phyloP scores from a whole-genome alignment of 1,140 invertebrate species.

The Formica exsecta region DNA sequence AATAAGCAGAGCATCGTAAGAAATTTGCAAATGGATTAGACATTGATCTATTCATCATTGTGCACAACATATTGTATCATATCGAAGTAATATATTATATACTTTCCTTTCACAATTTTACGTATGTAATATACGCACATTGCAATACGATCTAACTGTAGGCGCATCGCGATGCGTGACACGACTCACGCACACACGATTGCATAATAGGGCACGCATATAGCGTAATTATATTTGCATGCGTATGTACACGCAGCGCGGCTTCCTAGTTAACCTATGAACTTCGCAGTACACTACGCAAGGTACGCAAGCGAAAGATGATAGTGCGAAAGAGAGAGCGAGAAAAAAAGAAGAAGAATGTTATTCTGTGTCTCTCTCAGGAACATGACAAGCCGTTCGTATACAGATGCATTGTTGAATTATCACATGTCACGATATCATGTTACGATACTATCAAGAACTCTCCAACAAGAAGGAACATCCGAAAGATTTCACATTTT shows the following conservation, averaged over 20 bases:
- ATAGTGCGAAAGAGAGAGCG: slow-evolving; percentile 5
- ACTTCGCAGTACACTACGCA: slow-evolving; percentile 27
- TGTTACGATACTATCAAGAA: slow-evolving; percentile 1
- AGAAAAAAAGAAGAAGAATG: slow-evolving; percentile 35
- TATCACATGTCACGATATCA: not conserved
- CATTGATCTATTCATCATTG: too few relatives aligned
- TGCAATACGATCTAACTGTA: slow-evolving; percentile 34
- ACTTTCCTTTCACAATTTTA: slow-evolving; percentile 1
- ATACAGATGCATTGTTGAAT: slow-evolving; percentile 5
- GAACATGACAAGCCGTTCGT: not conserved
- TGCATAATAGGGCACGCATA: slow-evolving; percentile 67
- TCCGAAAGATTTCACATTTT: not conserved
- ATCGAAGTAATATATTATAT: not conserved
- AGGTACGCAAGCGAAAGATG: slow-evolving; percentile 13
- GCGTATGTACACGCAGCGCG: slow-evolving; percentile 3
- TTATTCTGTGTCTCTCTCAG: not conserved
- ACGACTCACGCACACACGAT: slow-evolving; percentile 53
- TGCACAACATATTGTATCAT: too few relatives aligned
- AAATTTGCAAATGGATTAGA: too few relatives aligned
- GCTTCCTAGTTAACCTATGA: slow-evolving; percentile 80
- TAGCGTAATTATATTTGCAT: slow-evolving; percentile 71
- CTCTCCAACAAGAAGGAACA: not conserved
- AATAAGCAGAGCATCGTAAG: too few relatives aligned
- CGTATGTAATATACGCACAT: not conserved
- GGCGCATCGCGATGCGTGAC: slow-evolving; percentile 73